Conservation (phyloP, 2,888 invertebrate genomes). For the Mantis religiosa region DNA sequence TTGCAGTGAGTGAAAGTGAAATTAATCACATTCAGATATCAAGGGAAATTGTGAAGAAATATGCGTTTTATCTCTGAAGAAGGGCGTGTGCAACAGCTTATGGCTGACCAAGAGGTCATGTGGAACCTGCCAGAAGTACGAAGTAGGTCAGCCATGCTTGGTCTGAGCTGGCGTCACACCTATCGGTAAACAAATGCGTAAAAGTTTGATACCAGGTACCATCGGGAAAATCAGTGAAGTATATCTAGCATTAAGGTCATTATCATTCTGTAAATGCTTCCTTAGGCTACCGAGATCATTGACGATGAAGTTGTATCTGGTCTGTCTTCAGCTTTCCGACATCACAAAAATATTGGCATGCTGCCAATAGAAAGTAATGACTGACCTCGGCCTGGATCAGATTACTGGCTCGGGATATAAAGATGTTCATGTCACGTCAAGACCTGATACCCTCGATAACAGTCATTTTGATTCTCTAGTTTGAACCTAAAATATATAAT, state of each 20-base stretch:
- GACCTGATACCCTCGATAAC: background rate
- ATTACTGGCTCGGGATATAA: background rate
- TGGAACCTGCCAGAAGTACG: background rate
- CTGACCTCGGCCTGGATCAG: background rate
- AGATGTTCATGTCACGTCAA: background rate
- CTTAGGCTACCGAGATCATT: background rate
- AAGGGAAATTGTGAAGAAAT: background rate
- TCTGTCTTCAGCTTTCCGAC: background rate
- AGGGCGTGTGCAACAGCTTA: background rate
- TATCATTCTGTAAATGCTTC: background rate
- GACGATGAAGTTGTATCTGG: background rate
- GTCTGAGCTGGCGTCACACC: background rate
- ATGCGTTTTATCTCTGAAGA: background rate
- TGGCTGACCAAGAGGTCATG: background rate
- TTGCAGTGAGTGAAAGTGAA: no score
- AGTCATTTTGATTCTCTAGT: no score
- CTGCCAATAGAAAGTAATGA: background rate
- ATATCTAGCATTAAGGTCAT: background rate
- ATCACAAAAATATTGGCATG: background rate
- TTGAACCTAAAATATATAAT: no score
- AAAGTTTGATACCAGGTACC: background rate
- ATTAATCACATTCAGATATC: background rate
- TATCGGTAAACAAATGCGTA: background rate
- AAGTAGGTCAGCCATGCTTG: background rate
- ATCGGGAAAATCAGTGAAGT: background rate